Evolutionary conservation across 2,113 vertebrate species (phyloP), one percentile per base, ranked within the genome.

Genomic region (Gobius niger): DNA sequence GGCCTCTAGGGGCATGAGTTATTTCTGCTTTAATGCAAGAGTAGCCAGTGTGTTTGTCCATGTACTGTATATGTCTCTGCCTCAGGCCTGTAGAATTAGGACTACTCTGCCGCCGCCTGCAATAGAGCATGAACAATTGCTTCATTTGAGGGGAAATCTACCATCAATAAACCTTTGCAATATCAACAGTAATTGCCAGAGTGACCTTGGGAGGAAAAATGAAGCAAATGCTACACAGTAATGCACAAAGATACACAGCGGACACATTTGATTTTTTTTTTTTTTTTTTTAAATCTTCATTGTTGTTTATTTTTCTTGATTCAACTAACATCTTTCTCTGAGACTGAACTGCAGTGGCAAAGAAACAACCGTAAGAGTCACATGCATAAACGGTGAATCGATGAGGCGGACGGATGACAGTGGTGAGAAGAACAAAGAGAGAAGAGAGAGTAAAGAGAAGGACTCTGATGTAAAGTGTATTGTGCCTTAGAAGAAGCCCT

Each of bases 371-470:
- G 71, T 91, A 73, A 90, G 79, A 89, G 75, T 90, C 82, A 88
- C 90, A 91, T 91, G 90, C 89, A 91, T 85, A 84, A 87, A 89
- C 77, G 82, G 81, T 86, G 82, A 88, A 82, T 82, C 75, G 80
- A 80, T 82, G 84, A 88, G 78, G 65, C 62, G 73, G 75, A 68
- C 69, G 65, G 64, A 82, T 78, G 80, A 85, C 24, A 15, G 63
- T 77, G 74, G 72, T 68, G 75, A 83, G 80, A 76, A 77, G 63
- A 65, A 67, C 24, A 4, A 34, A 34, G 24, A 34, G 24, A 34
- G 24, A 34, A 34, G 24, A 34, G 24, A 34, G 24, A 34, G 24
- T 34, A 54, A 16, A 67, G 68, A 70, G 70, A 75, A 75, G 74
- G 61, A 78, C 63, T 66, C 52, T 41, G 65, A 75, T 75, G 72